Percentiles rank a stretch among this genome's conserved stretches.
These are phyloP conservation scores for Pagrus major DNA, from an alignment of 2,113 vertebrate species.

Conservation along the genomic window DNA sequence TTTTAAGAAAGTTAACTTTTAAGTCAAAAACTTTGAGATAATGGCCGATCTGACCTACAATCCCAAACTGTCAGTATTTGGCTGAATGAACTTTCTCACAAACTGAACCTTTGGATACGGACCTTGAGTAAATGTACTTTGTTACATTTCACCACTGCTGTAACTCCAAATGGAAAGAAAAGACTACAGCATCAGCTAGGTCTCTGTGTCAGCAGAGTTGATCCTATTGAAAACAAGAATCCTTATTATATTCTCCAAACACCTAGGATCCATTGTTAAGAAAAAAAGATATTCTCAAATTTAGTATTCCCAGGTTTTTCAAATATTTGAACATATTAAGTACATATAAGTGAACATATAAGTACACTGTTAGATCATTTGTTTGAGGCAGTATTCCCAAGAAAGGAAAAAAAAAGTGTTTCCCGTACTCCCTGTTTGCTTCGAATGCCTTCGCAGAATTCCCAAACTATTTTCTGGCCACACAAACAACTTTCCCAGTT, in stretches of 20 bases:
- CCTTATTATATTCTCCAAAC: not conserved
- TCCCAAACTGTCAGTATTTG: too few relatives aligned
- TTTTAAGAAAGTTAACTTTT: too few relatives aligned
- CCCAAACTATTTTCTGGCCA: conserved; percentile 28
- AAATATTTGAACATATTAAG: not conserved
- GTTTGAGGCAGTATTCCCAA: conserved; percentile 9
- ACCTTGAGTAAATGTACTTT: not conserved
- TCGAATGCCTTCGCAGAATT: not conserved
- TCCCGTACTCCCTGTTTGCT: not conserved
- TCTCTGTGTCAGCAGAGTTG: not conserved
- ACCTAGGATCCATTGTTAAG: not conserved
- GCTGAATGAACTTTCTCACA: too few relatives aligned
- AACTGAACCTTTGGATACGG: too few relatives aligned
- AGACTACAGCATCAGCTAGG: not conserved
- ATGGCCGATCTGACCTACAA: too few relatives aligned
- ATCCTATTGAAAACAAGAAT: not conserved
- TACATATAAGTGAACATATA: too few relatives aligned
- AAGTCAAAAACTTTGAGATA: too few relatives aligned
- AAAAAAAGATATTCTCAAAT: not conserved
- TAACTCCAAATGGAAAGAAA: not conserved
- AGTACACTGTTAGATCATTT: not conserved
- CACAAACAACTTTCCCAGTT: conserved; percentile 42
- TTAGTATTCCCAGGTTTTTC: not conserved
- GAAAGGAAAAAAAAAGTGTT: conserved; percentile 11
- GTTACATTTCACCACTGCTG: not conserved